Percentiles rank a stretch among this genome's conserved stretches.
Conservation (phyloP, 2,113 vertebrate species). For the Perca schrenkii region DNA sequence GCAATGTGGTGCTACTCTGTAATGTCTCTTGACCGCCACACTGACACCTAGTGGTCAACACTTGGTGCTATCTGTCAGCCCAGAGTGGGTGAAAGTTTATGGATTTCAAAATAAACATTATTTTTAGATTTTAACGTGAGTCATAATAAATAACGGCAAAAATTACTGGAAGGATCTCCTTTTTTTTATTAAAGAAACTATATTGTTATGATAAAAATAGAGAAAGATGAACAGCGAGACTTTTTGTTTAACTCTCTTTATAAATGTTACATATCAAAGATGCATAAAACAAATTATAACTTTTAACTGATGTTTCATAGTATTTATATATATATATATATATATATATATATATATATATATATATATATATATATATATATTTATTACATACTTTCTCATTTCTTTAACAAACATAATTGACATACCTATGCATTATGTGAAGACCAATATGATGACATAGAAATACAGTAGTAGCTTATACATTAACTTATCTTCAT, state of each 20-base stretch:
- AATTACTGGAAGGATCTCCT: neutral
- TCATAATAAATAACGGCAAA: slow-evolving; percentile 13
- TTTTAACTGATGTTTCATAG: neutral
- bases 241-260: neutral
- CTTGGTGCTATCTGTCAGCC: neutral
- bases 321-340: neutral
- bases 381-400: neutral
- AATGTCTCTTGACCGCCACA: slow-evolving; percentile 30
- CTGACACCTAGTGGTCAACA: slow-evolving; percentile 68
- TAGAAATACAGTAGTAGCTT: neutral
- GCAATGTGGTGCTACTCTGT: neutral
- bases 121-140: slow-evolving; percentile 40
- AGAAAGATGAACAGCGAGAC: neutral
- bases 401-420: neutral
- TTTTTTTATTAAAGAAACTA: neutral
- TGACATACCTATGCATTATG: neutral
- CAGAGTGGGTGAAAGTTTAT: slow-evolving; percentile 11
- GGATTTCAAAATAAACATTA: slow-evolving; percentile 17
- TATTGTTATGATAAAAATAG: neutral
- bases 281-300: neutral
- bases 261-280: neutral
- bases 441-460: neutral
- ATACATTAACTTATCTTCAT: slow-evolving; percentile 13
- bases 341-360: too few relatives aligned
- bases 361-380: too few relatives aligned